Evolutionary conservation across 2,888 invertebrate genomes (phyloP), one percentile per base, ranked within the genome.

Genomic region (Seira sanloemensis): DNA sequence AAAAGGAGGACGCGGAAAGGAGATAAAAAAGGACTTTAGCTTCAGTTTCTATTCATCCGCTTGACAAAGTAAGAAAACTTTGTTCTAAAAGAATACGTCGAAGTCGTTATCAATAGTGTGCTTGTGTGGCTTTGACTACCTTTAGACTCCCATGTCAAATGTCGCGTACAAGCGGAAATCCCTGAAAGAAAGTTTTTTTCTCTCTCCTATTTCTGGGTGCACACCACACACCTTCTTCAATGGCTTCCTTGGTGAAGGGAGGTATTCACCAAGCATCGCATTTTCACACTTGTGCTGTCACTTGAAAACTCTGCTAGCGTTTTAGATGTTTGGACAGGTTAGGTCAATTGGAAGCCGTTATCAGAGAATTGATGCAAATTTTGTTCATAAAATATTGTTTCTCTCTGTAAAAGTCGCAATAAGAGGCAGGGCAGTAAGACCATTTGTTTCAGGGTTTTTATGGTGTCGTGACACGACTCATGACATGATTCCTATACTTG

Each of bases 91-190:
- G 12, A 12, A 9, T 37, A 5, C 37, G 58, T 58, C 9, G 58
- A n/a, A 58, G 58, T 18, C 58, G 4, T 58, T 58, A n/a, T 58
- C 58, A n/a, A 18, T n/a, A 4, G 12, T 37, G 9, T 16, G 58
- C n/a, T 16, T 58, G 9, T 16, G n/a, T n/a, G 58, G n/a, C 4
- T 7, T 9, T 58, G 58, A 58, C 58, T 58, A n/a, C n/a, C n/a
- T n/a, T n/a, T n/a, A 37, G 37, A 5, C 37, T 37, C 37, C 58
- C 18, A n/a, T 58, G 58, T 58, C 58, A 58, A 58, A 58, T 58
- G 58, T 58, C 58, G n/a, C 2, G n/a, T n/a, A 18, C 58, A 58
- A 58, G 58, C 58, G 58, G 58, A 58, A 58, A 9, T 58, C n/a
- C 58, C 2, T 9, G 4, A 4, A 4, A 18, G 18, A 58, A 58